Evolutionary conservation across 2,113 vertebrate species (phyloP).

Genomic region (Xenopus tropicalis): DNA sequence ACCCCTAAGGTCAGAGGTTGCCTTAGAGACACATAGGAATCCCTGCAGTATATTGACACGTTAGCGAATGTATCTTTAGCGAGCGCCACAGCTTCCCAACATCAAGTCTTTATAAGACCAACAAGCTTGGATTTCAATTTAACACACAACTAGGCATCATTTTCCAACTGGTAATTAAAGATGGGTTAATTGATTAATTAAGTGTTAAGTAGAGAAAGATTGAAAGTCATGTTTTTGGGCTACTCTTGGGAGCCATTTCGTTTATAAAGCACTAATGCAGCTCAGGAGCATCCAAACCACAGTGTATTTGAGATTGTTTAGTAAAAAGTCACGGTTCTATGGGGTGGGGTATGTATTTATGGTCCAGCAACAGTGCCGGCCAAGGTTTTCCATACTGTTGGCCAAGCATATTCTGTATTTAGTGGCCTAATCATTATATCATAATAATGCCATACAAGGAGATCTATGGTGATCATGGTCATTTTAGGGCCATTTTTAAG

Average conservation of each 20-base stretch:
- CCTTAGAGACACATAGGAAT: no score
- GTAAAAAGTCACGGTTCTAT: no score
- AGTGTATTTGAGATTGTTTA: not conserved
- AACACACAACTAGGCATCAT: conserved; percentile 1
- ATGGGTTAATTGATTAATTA: not conserved
- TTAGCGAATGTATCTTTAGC: not conserved
- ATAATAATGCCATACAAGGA: no score
- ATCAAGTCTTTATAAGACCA: not conserved
- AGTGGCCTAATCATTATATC: no score
- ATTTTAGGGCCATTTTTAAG: no score
- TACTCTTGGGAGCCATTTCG: not conserved
- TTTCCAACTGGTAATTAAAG: not conserved
- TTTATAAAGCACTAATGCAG: not conserved
- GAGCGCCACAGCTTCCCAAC: not conserved
- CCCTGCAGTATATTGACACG: not conserved
- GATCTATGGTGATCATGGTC: no score
- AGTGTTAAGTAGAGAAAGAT: not conserved
- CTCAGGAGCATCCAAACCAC: not conserved
- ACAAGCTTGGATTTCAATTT: not conserved
- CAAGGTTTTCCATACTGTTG: no score
- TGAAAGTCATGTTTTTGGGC: not conserved
- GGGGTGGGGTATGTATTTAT: no score
- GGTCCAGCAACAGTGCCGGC: no score
- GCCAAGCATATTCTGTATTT: no score
- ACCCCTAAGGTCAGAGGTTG: no score